A percentile compares a stretch with the other conserved stretches of the same genome.
These are phyloP conservation scores for Papilio glaucus DNA, from an alignment of 1,140 invertebrate genomes.

Conservation along the genomic window DNA sequence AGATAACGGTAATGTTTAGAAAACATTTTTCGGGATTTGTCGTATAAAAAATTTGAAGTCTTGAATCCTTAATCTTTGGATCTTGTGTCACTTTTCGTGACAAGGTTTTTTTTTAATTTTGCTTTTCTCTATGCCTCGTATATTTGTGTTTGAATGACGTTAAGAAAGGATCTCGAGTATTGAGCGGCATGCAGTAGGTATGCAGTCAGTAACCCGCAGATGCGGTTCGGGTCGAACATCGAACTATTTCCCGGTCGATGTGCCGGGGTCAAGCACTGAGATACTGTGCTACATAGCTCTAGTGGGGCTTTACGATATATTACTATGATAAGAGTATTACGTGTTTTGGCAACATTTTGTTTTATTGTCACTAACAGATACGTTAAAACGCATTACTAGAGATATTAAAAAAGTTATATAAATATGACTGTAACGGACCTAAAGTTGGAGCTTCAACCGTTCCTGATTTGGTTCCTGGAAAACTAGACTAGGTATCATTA, in stretches of 20 bases:
- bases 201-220: constrained; percentile 23
- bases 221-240: constrained; percentile 37
- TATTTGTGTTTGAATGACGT: neutral
- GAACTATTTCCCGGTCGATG: constrained; percentile 48
- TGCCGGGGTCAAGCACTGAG: constrained; percentile 43
- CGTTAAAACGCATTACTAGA: neutral
- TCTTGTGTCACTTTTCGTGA: too few relatives aligned
- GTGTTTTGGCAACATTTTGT: neutral
- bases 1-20: too few relatives aligned
- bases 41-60: too few relatives aligned
- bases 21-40: too few relatives aligned
- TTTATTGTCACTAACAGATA: neutral
- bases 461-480: too few relatives aligned
- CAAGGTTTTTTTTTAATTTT: too few relatives aligned
- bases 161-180: neutral
- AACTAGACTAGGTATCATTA: too few relatives aligned
- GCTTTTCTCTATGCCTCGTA: too few relatives aligned
- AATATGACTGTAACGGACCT: too few relatives aligned
- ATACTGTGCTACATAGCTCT: constrained; percentile 22
- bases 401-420: too few relatives aligned
- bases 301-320: neutral
- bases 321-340: constrained; percentile 4
- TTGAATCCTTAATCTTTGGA: too few relatives aligned
- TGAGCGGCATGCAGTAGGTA: neutral
- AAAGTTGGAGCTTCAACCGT: too few relatives aligned